phyloP scores from a whole-genome alignment of 1,140 invertebrate species.

The Rhopalosiphum maidis region DNA sequence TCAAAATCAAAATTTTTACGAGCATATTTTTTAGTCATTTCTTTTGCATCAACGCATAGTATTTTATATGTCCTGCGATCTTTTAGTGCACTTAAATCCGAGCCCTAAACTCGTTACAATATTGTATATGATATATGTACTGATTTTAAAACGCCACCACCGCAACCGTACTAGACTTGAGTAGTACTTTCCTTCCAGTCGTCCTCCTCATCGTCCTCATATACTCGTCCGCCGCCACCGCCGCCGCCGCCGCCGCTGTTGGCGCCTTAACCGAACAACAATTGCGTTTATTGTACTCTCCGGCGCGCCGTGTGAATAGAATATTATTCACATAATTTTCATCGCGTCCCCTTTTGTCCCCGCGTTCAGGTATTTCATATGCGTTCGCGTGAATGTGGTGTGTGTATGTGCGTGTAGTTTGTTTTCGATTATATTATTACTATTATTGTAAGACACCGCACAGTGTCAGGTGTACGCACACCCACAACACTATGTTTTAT shows the following conservation, averaged over 20 bases:
- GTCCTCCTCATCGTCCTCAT: background rate
- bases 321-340: slow-evolving; percentile 41
- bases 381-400: background rate
- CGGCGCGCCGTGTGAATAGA: background rate
- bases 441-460: slow-evolving; percentile 20
- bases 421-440: slow-evolving; percentile 37
- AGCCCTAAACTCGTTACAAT: background rate
- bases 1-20: background rate
- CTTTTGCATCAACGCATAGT: no score
- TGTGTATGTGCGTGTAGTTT: background rate
- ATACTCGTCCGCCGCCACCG: background rate
- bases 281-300: slow-evolving; percentile 31
- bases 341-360: slow-evolving; percentile 38
- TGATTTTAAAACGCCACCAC: slow-evolving; percentile 23
- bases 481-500: background rate
- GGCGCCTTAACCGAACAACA: slow-evolving; percentile 53
- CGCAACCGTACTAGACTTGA: background rate
- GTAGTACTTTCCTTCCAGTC: background rate
- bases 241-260: background rate
- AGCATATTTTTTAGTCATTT: background rate
- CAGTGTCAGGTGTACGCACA: background rate
- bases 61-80: background rate
- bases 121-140: background rate
- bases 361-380: background rate
- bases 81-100: background rate